Percentiles rank a stretch among this genome's conserved stretches.
phyloP scores from a whole-genome alignment of 2,113 vertebrate genomes.

The Siniperca chuatsi region DNA sequence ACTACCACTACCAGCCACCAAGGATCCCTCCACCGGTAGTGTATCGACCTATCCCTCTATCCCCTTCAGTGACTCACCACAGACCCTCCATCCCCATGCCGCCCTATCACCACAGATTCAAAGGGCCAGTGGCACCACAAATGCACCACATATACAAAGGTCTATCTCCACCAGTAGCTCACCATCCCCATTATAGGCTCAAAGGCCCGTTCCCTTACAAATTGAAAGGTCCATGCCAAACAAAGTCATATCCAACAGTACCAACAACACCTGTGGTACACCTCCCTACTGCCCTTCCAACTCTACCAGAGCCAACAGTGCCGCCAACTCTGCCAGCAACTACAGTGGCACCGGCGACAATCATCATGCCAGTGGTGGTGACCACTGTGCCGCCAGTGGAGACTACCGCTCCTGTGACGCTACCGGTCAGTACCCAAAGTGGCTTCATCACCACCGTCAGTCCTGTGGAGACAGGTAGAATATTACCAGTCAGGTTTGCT shows the following conservation, averaged over 20 bases:
- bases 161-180: conserved; percentile 57
- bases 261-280: conserved; percentile 44
- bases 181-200: conserved; percentile 55
- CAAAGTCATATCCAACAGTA: conserved; percentile 46
- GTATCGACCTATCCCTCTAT: conserved; percentile 68
- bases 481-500: conserved; percentile 75
- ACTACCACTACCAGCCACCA: conserved; percentile 77
- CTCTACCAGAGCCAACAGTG: conserved; percentile 42
- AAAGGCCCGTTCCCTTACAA: conserved; percentile 60
- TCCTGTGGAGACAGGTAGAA: conserved; percentile 86
- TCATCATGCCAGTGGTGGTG: conserved; percentile 56
- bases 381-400: conserved; percentile 57
- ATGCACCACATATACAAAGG: conserved; percentile 66
- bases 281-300: conserved; percentile 34
- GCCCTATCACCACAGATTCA: conserved; percentile 69
- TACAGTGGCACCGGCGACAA: conserved; percentile 40
- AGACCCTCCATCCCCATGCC: conserved; percentile 61
- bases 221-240: conserved; percentile 59
- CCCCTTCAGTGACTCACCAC: conserved; percentile 74
- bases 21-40: conserved; percentile 71
- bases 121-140: conserved; percentile 57
- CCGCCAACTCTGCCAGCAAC: conserved; percentile 53
- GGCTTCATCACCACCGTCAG: conserved; percentile 79
- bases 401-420: conserved; percentile 68
- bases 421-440: conserved; percentile 83